Conservation (phyloP, 2,888 invertebrate genomes). For the Anthrax anthrax region DNA sequence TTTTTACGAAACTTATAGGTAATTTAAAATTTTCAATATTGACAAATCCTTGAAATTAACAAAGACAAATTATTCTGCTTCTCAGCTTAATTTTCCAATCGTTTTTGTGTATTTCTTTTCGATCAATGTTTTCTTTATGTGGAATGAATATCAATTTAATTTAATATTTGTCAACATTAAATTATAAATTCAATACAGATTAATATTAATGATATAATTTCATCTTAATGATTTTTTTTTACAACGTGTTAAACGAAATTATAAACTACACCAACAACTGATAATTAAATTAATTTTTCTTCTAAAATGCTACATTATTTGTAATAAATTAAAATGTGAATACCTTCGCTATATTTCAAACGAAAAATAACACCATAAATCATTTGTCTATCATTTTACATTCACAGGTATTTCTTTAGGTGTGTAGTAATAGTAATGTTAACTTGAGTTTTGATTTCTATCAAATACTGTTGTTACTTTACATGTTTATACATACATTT, state of each 20-base stretch:
- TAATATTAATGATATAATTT: background rate
- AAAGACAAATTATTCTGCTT: background rate
- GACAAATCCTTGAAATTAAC: background rate
- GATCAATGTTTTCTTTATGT: background rate
- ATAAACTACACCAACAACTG: background rate
- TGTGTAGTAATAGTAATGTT: no score
- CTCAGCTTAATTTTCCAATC: background rate
- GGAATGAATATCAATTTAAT: no score
- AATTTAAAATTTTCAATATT: no score
- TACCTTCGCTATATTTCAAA: no score
- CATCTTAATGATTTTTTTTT: background rate
- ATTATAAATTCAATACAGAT: background rate
- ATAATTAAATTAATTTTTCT: background rate
- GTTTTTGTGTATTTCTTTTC: background rate
- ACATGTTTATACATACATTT: no score
- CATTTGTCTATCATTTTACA: background rate
- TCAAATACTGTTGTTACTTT: no score
- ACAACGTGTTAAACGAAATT: no score
- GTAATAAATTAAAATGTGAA: background rate
- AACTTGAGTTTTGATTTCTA: no score
- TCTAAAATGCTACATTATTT: background rate
- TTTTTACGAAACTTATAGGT: no score
- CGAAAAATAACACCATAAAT: background rate
- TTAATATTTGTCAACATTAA: background rate
- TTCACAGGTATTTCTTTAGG: no score